A percentile compares a stretch with the other conserved stretches of the same genome.
These are phyloP conservation scores for Lagorchestes hirsutus DNA, from an alignment of 2,797 vertebrate species.

Conservation along the genomic window DNA sequence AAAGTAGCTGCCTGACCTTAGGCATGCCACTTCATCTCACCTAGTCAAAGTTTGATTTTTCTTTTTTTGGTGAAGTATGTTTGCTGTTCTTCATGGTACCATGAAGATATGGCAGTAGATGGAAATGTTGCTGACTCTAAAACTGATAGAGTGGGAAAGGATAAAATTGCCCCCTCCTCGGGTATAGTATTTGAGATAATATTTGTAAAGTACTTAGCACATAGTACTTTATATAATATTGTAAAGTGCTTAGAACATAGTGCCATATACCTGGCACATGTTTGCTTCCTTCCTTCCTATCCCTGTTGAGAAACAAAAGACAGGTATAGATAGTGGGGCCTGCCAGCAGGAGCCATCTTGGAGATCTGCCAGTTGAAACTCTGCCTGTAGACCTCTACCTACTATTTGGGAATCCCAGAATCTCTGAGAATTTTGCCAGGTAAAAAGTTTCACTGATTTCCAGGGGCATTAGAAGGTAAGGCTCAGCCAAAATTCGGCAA, in stretches of 20 bases:
- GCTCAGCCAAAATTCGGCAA: neutral
- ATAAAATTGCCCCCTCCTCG: neutral
- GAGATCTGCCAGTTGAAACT: neutral
- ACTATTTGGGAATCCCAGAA: neutral
- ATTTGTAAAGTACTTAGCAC: neutral
- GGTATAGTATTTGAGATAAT: neutral
- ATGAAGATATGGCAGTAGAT: neutral
- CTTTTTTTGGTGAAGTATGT: neutral
- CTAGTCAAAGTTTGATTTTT: neutral
- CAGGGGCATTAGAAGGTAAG: neutral
- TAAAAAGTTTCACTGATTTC: neutral
- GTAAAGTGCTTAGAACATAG: neutral
- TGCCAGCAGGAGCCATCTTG: neutral
- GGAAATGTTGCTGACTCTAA: neutral
- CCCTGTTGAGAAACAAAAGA: neutral
- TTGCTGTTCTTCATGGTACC: neutral
- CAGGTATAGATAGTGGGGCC: neutral
- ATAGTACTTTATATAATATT: no score
- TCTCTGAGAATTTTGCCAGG: neutral
- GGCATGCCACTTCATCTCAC: neutral
- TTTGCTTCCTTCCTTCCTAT: neutral
- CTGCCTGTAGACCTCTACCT: neutral
- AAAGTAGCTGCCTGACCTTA: neutral
- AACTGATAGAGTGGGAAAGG: neutral
- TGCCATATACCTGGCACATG: neutral